Conservation (phyloP, 2,797 vertebrate species). For the Sciaenops ocellatus region DNA sequence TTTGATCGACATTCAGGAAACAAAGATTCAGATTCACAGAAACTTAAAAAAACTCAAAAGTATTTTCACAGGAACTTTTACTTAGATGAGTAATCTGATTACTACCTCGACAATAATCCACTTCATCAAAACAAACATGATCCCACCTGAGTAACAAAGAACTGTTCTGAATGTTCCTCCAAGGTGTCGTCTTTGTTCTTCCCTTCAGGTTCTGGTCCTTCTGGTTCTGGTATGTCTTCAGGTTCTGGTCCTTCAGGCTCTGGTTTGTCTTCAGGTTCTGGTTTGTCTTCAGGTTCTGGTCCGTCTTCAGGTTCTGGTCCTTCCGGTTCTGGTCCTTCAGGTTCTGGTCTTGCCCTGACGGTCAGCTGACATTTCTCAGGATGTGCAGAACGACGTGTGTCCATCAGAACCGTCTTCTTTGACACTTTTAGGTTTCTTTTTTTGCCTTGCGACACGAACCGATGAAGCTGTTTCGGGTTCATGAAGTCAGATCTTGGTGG, state of each 20-base stretch:
- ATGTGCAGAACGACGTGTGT: constrained; percentile 26
- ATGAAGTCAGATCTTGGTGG: not conserved
- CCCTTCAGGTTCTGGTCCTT: not conserved
- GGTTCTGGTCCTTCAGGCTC: too few species aligned
- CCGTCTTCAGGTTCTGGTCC: too few species aligned
- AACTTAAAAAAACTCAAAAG: too few species aligned
- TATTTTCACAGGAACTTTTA: not conserved
- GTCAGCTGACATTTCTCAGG: constrained; percentile 1
- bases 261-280: too few species aligned
- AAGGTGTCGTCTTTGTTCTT: constrained; percentile 24
- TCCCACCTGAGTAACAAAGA: constrained; percentile 91
- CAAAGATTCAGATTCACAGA: not conserved
- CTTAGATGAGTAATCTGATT: too few species aligned
- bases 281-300: not conserved
- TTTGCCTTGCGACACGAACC: constrained; percentile 74
- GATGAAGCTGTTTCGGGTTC: too few species aligned
- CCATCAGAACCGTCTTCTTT: constrained; percentile 65
- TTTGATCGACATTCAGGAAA: constrained; percentile 13
- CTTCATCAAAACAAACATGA: constrained; percentile 4
- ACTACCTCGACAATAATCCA: not conserved
- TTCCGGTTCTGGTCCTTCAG: too few species aligned
- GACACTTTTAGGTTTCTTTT: constrained; percentile 76
- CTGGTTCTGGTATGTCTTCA: not conserved
- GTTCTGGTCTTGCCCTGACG: too few species aligned
- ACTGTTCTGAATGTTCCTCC: constrained; percentile 62